phyloP scores from a whole-genome alignment of 2,113 vertebrate genomes.

The Ondatra zibethicus region DNA sequence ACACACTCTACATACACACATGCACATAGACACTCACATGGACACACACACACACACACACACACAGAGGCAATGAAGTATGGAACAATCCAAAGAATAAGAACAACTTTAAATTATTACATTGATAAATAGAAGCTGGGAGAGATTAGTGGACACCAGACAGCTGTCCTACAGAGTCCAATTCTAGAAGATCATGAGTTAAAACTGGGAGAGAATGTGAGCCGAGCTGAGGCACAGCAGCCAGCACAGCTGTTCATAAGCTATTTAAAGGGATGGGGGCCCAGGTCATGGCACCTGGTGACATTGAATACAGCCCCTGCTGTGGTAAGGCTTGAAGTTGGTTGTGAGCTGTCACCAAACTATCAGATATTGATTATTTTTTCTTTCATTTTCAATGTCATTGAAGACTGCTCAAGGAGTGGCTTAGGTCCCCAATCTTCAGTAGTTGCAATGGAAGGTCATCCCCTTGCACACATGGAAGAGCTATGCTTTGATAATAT shows the following conservation, averaged over 20 bases:
- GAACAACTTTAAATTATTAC: neutral
- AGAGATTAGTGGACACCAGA: neutral
- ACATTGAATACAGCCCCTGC: neutral
- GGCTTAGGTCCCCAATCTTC: neutral
- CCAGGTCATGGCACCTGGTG: fast-evolving
- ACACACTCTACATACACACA: neutral
- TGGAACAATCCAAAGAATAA: neutral
- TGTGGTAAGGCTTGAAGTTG: neutral
- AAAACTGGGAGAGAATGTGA: neutral
- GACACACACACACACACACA: neutral
- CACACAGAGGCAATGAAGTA: neutral
- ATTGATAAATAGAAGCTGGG: neutral
- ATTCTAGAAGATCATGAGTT: neutral
- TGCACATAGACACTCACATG: neutral
- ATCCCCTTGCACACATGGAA: neutral
- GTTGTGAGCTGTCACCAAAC: neutral
- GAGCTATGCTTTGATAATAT: neutral
- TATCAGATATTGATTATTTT: neutral
- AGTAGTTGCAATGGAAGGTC: neutral
- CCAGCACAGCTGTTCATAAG: neutral
- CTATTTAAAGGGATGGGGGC: neutral
- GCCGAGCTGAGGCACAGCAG: too few species aligned
- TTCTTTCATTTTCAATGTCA: neutral
- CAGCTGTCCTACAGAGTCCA: neutral
- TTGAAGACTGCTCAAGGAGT: neutral